phyloP scores from a whole-genome alignment of 2,113 vertebrate species.

The Muscicapa adusta region DNA sequence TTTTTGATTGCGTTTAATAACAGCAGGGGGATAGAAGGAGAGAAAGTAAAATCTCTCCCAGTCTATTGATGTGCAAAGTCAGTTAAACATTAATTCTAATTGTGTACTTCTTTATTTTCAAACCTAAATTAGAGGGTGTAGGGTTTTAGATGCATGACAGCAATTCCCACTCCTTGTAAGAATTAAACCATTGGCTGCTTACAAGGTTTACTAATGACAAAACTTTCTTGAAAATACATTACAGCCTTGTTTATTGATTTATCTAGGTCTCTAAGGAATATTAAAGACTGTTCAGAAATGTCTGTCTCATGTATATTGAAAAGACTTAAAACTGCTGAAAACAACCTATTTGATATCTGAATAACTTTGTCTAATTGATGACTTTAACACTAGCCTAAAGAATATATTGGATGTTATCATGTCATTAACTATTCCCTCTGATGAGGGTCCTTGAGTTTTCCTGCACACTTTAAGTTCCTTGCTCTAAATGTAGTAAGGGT shows the following conservation, averaged over 20 bases:
- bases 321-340: background rate
- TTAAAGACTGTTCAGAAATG: background rate
- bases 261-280: background rate
- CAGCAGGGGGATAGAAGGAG: background rate
- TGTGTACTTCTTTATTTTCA: background rate
- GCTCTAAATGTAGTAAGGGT: background rate
- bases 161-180: background rate
- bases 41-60: background rate
- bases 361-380: background rate
- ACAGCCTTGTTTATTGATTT: background rate
- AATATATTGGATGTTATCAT: background rate
- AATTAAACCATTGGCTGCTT: background rate
- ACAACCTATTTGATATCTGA: background rate
- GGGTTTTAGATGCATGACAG: background rate
- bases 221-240: background rate
- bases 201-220: background rate
- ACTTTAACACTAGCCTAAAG: background rate
- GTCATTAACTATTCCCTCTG: background rate
- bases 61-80: background rate
- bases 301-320: background rate
- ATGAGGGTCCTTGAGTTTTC: background rate
- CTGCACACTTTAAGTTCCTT: background rate
- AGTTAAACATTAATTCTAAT: background rate
- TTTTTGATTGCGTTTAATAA: background rate
- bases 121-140: background rate